phyloP scores from a whole-genome alignment of 2,888 invertebrate genomes.

The Xestoiulus laeticollis region DNA sequence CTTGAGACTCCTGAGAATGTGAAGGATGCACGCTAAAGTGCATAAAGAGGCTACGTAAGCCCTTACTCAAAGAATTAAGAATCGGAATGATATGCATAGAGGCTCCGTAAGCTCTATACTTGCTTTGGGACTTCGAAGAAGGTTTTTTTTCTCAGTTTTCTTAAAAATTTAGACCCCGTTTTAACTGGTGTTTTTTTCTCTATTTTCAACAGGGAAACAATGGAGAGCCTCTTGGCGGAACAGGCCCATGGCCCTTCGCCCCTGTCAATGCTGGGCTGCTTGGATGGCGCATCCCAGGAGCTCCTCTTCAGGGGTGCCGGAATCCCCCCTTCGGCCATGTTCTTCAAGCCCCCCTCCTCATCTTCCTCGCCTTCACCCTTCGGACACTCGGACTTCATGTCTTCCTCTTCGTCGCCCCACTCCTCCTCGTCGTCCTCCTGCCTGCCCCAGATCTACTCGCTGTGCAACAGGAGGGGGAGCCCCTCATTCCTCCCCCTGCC shows the following conservation, averaged over 20 bases:
- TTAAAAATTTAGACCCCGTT: too few species aligned
- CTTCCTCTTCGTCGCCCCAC: too few species aligned
- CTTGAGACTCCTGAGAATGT: too few species aligned
- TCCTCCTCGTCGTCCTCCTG: slow-evolving; percentile 44
- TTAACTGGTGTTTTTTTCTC: too few species aligned
- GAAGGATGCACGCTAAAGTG: too few species aligned
- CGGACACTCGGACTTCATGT: neutral
- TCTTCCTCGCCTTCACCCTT: neutral
- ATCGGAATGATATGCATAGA: too few species aligned
- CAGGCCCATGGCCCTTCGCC: slow-evolving; percentile 51
- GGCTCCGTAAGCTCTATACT: too few species aligned
- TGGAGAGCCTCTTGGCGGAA: slow-evolving; percentile 55
- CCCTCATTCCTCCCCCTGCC: slow-evolving; percentile 57
- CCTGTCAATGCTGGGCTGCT: slow-evolving; percentile 44
- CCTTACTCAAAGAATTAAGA: too few species aligned
- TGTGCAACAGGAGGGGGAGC: slow-evolving; percentile 55
- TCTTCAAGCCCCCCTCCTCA: slow-evolving; percentile 45
- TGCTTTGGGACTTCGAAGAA: too few species aligned
- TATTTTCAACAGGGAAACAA: slow-evolving; percentile 50
- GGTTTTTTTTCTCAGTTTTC: too few species aligned
- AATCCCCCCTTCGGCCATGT: neutral
- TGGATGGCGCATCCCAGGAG: slow-evolving; percentile 46
- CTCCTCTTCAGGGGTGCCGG: neutral
- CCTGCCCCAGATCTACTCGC: slow-evolving; percentile 55
- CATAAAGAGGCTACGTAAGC: too few species aligned